Evolutionary conservation across 1,140 invertebrate species (phyloP), one percentile per base, ranked within the genome.

Genomic region (Mycetomoellerius zeteki): DNA sequence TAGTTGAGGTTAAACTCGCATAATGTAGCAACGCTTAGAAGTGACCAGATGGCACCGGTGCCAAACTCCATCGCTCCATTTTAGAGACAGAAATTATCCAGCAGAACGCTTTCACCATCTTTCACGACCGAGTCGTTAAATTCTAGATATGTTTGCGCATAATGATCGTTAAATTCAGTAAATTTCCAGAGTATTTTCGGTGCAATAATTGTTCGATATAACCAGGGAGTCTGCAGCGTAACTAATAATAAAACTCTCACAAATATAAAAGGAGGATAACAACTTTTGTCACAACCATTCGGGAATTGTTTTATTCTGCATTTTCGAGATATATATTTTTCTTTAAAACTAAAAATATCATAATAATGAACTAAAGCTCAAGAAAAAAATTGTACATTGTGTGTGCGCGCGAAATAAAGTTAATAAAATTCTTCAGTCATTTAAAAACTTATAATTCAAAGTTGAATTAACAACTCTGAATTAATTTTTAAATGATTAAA

Each of bases 21-120:
- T 10, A 21, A 64, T 30, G 27, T 50, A 24, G 24, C 19, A 54
- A 14, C 14, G 30, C n/a, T 56, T 43, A 56, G 14, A 71, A 47
- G 24, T 84, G 71, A 10, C 24, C 56, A 64, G 50, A 65, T 50
- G 58, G 58, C 82, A 78, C 43, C 43, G 58, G n/a, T 75, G 82
- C 73, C 76, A 77, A 64, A 12, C 43, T 58, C 65, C 43, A 30
- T 19, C 5, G 56, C 16, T 85, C n/a, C 72, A 50, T 85, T 85
- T 85, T 80, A 60, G 73, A 64, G 50, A 64, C 84, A 77, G 60
- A 80, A 78, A 85, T 85, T 85, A 85, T 78, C 27, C 73, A 65
- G 71, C 30, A 27, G 16, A 65, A 65, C n/a, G 82, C 58, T 85
- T 85, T 85, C 72, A 69, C 75, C 64, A 77, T 86, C 85, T 81